A percentile compares a stretch with the other conserved stretches of the same genome.
phyloP scores from a whole-genome alignment of 2,888 invertebrate genomes.

The Stenodera caucasica region DNA sequence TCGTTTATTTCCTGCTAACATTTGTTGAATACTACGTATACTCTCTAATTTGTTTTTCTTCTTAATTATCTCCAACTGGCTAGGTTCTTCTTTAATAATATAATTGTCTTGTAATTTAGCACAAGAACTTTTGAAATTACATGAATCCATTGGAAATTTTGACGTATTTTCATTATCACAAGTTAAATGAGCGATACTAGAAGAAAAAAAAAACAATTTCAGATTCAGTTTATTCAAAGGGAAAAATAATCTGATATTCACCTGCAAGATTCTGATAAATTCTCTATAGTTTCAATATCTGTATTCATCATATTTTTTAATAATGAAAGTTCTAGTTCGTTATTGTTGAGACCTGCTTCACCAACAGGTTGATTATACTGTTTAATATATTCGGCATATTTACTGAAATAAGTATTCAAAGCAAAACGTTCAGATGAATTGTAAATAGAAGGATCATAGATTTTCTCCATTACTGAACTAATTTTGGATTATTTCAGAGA shows the following conservation, averaged over 20 bases:
- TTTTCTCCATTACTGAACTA: constrained; percentile 29
- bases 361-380: constrained; percentile 18
- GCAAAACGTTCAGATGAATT: constrained; percentile 19
- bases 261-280: constrained; percentile 19
- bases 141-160: constrained; percentile 16
- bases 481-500: not conserved
- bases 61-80: not conserved
- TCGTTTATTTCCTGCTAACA: not conserved
- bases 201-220: not conserved
- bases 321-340: constrained; percentile 18
- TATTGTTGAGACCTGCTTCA: constrained; percentile 12
- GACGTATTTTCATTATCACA: constrained; percentile 19
- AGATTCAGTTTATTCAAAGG: not conserved
- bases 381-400: constrained; percentile 21
- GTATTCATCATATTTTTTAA: constrained; percentile 18
- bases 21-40: not conserved
- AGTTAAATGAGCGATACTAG: constrained; percentile 19
- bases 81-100: not conserved
- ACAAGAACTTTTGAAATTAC: constrained; percentile 11
- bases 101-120: constrained; percentile 9
- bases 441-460: constrained; percentile 24
- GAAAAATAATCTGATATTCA: not conserved
- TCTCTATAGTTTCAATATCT: constrained; percentile 13
- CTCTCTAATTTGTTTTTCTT: constrained; percentile 2
- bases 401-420: constrained; percentile 25